Evolutionary conservation across 2,888 invertebrate genomes (phyloP).

Genomic region (Stomorhina lunata): DNA sequence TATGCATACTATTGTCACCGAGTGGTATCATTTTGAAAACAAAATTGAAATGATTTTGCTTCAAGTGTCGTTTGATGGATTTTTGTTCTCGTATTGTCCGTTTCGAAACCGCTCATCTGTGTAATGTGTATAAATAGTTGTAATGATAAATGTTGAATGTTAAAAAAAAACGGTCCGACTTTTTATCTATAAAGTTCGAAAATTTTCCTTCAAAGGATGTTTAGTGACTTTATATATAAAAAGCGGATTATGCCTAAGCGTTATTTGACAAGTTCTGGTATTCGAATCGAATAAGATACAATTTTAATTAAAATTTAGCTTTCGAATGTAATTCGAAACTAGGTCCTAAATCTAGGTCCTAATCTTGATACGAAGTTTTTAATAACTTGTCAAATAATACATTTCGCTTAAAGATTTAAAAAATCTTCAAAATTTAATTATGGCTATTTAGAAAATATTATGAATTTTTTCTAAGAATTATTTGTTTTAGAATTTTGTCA

Average conservation of each 20-base stretch:
- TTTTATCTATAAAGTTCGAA: constrained; percentile 8
- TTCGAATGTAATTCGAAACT: no score
- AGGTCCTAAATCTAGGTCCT: no score
- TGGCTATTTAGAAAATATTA: no score
- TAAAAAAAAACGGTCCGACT: not conserved
- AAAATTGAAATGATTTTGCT: no score
- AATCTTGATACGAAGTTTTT: no score
- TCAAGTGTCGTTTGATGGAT: no score
- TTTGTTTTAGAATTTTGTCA: no score
- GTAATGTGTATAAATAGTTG: not conserved
- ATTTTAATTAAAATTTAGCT: not conserved
- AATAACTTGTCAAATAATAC: not conserved
- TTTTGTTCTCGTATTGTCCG: not conserved
- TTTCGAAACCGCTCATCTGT: not conserved
- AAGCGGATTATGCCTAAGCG: not conserved
- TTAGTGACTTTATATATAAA: constrained; percentile 1
- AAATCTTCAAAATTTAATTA: not conserved
- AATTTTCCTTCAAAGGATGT: not conserved
- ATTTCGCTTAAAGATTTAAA: not conserved
- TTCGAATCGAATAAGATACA: not conserved
- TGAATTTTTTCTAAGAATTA: no score
- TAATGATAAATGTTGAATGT: not conserved
- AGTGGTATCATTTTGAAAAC: no score
- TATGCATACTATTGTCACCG: no score
- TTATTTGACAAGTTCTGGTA: not conserved